Evolutionary conservation across 2,113 vertebrate species (phyloP).

Genomic region (Centropus bengalensis): DNA sequence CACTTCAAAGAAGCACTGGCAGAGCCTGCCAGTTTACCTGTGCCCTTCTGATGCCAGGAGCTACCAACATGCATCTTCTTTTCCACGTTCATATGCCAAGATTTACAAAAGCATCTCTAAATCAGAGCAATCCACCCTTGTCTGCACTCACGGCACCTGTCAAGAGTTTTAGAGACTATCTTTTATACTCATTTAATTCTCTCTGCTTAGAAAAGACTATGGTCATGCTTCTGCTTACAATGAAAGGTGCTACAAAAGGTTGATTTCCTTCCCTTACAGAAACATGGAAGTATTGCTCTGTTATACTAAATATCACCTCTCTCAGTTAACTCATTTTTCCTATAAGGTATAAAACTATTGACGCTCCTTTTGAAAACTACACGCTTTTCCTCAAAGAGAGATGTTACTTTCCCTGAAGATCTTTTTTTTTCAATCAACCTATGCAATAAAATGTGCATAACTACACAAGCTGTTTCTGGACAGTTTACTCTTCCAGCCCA

Average conservation of each 20-base stretch:
- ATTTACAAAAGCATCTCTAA: neutral
- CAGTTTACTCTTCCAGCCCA: neutral
- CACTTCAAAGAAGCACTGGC: neutral
- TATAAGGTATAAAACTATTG: neutral
- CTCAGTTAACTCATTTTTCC: neutral
- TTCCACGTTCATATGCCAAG: neutral
- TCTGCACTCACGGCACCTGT: neutral
- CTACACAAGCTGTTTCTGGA: neutral
- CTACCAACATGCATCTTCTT: neutral
- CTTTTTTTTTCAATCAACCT: neutral
- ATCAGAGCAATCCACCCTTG: neutral
- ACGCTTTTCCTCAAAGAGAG: neutral
- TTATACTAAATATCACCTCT: neutral
- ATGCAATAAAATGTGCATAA: neutral
- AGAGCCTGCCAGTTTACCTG: neutral
- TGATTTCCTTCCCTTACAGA: neutral
- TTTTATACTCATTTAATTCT: neutral
- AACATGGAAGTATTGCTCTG: neutral
- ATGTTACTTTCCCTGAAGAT: neutral
- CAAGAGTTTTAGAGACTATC: neutral
- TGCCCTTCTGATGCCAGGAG: neutral
- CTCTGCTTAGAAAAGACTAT: neutral
- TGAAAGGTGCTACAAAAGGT: rapidly evolving
- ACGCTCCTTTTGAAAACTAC: neutral
- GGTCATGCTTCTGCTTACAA: neutral